phyloP scores from a whole-genome alignment of 2,113 vertebrate species.

The Callipepla californica region DNA sequence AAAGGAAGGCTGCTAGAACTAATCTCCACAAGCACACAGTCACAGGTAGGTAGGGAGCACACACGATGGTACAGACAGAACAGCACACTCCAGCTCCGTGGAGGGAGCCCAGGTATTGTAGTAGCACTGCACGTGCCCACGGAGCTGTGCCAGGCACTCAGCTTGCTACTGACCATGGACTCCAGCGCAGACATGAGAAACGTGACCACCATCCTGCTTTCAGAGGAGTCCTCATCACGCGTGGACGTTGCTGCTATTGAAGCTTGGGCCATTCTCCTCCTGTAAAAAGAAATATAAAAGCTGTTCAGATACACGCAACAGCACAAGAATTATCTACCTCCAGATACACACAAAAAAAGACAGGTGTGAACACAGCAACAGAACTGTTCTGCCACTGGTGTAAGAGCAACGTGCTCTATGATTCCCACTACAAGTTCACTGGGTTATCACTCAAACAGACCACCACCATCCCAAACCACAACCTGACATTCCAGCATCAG shows the following conservation, averaged over 20 bases:
- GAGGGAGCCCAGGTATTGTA: rapidly evolving
- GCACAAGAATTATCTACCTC: neutral
- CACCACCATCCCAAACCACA: neutral
- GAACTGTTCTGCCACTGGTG: neutral
- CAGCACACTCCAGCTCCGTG: neutral
- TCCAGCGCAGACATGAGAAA: conserved; percentile 85
- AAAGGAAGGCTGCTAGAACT: neutral
- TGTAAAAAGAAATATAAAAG: neutral
- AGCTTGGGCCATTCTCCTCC: conserved; percentile 78
- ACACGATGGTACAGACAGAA: rapidly evolving
- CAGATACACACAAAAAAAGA: neutral
- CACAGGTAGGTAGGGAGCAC: neutral
- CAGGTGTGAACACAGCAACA: neutral
- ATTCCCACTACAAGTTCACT: neutral
- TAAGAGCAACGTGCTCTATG: neutral
- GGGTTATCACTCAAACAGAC: neutral
- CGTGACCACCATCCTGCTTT: conserved; percentile 79
- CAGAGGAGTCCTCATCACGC: conserved; percentile 70
- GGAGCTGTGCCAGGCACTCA: neutral
- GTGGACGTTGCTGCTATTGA: neutral
- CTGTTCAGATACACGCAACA: neutral
- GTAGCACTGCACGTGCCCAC: neutral
- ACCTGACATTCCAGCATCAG: neutral
- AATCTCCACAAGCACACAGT: neutral
- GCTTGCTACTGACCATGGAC: conserved; percentile 79